Percentiles rank a stretch among this genome's conserved stretches.
Evolutionary conservation across 2,888 invertebrate genomes (phyloP).

Genomic region (Myathropa florea): DNA sequence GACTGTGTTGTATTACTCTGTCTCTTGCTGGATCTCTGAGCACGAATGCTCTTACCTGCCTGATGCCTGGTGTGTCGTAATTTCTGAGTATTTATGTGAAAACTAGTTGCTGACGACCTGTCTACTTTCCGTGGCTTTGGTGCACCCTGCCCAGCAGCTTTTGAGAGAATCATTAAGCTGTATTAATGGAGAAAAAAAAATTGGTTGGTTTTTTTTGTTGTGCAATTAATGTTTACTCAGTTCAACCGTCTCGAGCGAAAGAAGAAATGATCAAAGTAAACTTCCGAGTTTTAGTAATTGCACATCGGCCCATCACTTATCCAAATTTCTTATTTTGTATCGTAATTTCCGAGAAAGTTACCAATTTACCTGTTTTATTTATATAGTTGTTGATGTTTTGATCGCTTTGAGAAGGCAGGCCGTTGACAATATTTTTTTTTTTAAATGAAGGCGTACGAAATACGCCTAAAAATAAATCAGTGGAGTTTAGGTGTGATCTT

Average conservation of each 20-base stretch:
- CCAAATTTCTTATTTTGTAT: conserved; percentile 20
- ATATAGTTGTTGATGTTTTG: background rate
- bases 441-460: background rate
- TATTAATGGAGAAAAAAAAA: background rate
- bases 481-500: too few species aligned
- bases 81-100: conserved; percentile 56
- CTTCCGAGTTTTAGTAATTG: conserved; percentile 49
- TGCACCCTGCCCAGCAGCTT: conserved; percentile 57
- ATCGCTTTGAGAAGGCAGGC: background rate
- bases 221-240: conserved; percentile 50
- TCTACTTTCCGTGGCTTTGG: conserved; percentile 26
- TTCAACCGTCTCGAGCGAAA: conserved; percentile 26
- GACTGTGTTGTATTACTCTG: conserved; percentile 29
- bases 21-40: conserved; percentile 12
- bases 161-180: conserved; percentile 10
- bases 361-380: background rate
- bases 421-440: background rate
- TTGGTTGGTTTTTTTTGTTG: conserved; percentile 25
- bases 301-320: conserved; percentile 41
- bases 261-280: conserved; percentile 10
- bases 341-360: background rate
- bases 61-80: conserved; percentile 57
- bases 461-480: too few species aligned
- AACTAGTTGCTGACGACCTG: conserved; percentile 66
- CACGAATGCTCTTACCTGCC: conserved; percentile 16